Evolutionary conservation across 2,888 invertebrate genomes (phyloP).

Genomic region (Crocallis elinguaria): DNA sequence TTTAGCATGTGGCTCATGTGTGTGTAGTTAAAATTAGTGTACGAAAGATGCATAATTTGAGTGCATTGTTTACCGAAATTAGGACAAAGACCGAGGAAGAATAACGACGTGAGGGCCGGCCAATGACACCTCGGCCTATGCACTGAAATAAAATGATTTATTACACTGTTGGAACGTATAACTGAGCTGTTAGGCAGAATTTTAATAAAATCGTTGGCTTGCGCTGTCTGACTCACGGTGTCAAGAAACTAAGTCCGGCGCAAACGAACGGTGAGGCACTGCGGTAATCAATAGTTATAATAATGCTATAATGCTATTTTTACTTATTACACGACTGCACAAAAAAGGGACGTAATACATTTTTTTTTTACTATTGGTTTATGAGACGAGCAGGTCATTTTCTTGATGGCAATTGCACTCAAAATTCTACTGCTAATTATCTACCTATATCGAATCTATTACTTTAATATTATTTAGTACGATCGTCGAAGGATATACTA

Average conservation of each 20-base stretch:
- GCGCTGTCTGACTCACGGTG: constrained; percentile 9
- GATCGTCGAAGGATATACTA: too few relatives aligned
- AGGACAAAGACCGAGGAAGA: constrained; percentile 41
- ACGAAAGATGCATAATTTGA: constrained; percentile 33
- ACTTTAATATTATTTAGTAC: too few relatives aligned
- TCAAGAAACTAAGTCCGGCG: constrained; percentile 11
- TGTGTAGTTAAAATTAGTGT: constrained; percentile 18
- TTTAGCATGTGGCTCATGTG: constrained; percentile 12
- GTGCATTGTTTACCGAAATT: constrained; percentile 38
- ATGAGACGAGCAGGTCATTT: too few relatives aligned
- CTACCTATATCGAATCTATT: too few relatives aligned
- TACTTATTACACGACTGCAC: too few relatives aligned
- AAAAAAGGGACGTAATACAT: too few relatives aligned
- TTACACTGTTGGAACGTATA: constrained; percentile 10
- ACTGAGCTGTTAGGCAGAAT: constrained; percentile 22
- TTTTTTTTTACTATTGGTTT: too few relatives aligned
- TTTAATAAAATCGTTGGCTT: constrained; percentile 20
- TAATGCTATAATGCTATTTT: too few relatives aligned
- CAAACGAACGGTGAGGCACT: not conserved
- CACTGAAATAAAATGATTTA: constrained; percentile 29
- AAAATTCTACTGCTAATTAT: too few relatives aligned
- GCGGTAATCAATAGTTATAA: too few relatives aligned
- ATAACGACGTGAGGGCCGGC: constrained; percentile 28
- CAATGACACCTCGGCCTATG: constrained; percentile 29
- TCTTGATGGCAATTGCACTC: too few relatives aligned